These are phyloP conservation scores for Plebejus melissa DNA, from an alignment of 2,888 invertebrate species.

Conservation along the genomic window DNA sequence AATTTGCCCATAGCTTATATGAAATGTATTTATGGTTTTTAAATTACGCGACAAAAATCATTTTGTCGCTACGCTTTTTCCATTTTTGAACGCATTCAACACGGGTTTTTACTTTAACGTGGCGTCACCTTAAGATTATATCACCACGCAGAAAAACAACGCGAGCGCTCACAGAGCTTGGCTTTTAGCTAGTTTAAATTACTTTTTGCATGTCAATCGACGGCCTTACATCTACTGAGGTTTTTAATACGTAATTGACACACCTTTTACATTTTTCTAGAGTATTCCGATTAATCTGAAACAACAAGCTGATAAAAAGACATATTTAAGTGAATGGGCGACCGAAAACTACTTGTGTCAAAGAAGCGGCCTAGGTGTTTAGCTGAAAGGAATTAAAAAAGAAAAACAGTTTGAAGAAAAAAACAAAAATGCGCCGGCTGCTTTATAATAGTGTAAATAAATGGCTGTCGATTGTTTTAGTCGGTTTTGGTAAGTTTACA, in stretches of 20 bases:
- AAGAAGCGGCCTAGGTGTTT: neutral
- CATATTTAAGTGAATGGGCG: neutral
- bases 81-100: too few relatives aligned
- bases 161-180: too few relatives aligned
- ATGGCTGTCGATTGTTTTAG: neutral
- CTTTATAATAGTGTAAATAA: neutral
- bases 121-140: too few relatives aligned
- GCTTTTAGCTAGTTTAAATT: neutral
- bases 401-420: neutral
- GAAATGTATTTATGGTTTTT: too few relatives aligned
- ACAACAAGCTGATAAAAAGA: slow-evolving; percentile 1
- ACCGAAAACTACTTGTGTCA: neutral
- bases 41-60: too few relatives aligned
- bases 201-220: neutral
- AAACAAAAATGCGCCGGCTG: neutral
- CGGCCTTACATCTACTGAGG: neutral
- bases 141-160: too few relatives aligned
- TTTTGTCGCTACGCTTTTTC: too few relatives aligned
- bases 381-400: neutral
- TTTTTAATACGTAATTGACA: neutral
- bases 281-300: neutral
- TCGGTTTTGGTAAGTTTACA: neutral
- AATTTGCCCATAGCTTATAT: too few relatives aligned
- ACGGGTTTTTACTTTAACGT: too few relatives aligned
- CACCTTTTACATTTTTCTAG: neutral